Conservation (phyloP, 2,888 invertebrate species). For the Drosophila nigricruria region DNA sequence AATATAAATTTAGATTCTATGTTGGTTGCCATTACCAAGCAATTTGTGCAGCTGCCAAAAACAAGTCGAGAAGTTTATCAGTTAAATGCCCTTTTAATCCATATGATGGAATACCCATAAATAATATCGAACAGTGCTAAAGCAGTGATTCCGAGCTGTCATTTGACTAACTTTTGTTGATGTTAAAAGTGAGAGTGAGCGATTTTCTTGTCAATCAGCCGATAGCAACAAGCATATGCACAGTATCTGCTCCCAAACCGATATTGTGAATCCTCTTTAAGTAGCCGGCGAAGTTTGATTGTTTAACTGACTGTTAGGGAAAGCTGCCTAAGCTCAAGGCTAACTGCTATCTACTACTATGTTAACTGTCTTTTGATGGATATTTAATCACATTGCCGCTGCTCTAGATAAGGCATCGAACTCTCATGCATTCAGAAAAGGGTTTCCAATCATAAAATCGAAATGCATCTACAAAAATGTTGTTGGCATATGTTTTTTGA, state of each 20-base stretch:
- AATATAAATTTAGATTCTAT: slow-evolving; percentile 48
- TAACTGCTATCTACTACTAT: slow-evolving; percentile 13
- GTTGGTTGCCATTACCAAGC: slow-evolving; percentile 22
- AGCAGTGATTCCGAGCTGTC: slow-evolving; percentile 48
- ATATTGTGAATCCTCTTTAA: slow-evolving; percentile 17
- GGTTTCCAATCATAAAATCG: neutral
- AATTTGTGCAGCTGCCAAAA: slow-evolving; percentile 20
- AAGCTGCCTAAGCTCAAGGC: slow-evolving; percentile 2
- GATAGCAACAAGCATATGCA: neutral
- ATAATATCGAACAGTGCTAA: slow-evolving; percentile 24
- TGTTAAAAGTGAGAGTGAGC: slow-evolving; percentile 70
- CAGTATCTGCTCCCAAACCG: neutral
- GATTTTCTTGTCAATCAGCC: slow-evolving; percentile 63
- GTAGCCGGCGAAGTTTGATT: slow-evolving; percentile 32
- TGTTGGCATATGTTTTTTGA: too few species aligned
- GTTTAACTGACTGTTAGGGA: slow-evolving; percentile 16
- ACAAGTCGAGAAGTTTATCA: slow-evolving; percentile 32
- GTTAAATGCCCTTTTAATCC: slow-evolving; percentile 8
- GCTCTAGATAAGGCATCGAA: neutral
- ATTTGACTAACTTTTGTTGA: slow-evolving; percentile 39
- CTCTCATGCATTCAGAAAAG: neutral
- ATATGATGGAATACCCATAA: slow-evolving; percentile 34
- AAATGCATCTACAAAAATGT: neutral
- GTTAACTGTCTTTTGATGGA: neutral
- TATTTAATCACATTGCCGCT: neutral